Percentiles rank a stretch among this genome's conserved stretches.
phyloP scores from a whole-genome alignment of 2,797 vertebrate genomes.

The Tachyglossus aculeatus region DNA sequence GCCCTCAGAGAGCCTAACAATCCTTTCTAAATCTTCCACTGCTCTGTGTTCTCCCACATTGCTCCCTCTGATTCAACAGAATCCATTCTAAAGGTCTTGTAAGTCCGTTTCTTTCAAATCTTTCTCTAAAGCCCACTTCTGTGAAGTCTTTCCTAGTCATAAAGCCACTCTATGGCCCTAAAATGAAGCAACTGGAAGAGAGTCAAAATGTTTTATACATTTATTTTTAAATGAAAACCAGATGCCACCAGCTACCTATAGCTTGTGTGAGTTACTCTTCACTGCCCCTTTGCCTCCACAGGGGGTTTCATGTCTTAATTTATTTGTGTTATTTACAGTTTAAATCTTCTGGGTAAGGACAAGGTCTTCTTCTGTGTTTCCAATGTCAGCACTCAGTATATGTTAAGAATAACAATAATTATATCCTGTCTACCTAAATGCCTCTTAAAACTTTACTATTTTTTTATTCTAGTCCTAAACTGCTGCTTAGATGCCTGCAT shows the following conservation, averaged over 20 bases:
- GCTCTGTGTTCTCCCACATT: not conserved
- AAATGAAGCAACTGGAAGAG: not conserved
- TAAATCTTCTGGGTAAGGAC: not conserved
- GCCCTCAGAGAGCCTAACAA: no score
- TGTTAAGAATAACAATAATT: not conserved
- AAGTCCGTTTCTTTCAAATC: not conserved
- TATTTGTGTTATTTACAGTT: not conserved
- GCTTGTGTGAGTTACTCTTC: not conserved
- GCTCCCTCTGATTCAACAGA: not conserved
- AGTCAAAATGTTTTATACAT: not conserved
- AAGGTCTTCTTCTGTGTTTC: not conserved
- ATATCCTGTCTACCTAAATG: not conserved
- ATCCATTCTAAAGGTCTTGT: not conserved
- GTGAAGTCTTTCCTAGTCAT: not conserved
- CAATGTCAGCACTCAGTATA: slow-evolving; percentile 10
- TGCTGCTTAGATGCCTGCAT: not conserved
- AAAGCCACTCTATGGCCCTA: not conserved
- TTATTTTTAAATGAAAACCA: slow-evolving; percentile 11
- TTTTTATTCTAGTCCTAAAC: not conserved
- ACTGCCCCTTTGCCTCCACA: not conserved
- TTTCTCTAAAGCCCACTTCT: not conserved
- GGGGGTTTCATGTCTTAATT: not conserved
- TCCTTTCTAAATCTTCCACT: no score
- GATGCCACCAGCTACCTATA: not conserved
- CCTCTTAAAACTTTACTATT: slow-evolving; percentile 24